These are phyloP conservation scores for Danaus melanippus DNA, from an alignment of 1,140 invertebrate species.

Conservation along the genomic window DNA sequence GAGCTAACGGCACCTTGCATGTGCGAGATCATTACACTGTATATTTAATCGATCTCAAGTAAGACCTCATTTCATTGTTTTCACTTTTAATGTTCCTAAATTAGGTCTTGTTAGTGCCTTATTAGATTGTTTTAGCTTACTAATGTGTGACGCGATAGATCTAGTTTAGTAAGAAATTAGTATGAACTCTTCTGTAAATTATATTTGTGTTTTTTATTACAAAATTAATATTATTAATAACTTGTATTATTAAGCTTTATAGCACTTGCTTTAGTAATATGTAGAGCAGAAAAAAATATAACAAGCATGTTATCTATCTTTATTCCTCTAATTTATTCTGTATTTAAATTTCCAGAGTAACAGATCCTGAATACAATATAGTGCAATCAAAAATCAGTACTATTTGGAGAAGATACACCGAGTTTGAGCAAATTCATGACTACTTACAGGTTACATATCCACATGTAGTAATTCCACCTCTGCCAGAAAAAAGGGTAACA, in stretches of 20 bases:
- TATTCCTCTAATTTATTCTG: too few species aligned
- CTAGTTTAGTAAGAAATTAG: too few species aligned
- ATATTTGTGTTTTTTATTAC: too few species aligned
- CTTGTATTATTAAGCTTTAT: too few species aligned
- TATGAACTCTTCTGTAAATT: too few species aligned
- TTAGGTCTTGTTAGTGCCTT: not conserved
- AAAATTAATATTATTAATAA: too few species aligned
- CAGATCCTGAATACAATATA: conserved; percentile 78
- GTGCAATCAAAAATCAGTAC: conserved; percentile 77
- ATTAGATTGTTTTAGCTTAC: conserved; percentile 4
- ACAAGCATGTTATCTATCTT: too few species aligned
- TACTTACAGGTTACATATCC: conserved; percentile 86
- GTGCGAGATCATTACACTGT: conserved; percentile 88
- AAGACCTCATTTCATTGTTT: conserved; percentile 47
- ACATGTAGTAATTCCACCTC: conserved; percentile 82
- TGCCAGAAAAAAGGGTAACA: conserved; percentile 85
- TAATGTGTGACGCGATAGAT: too few species aligned
- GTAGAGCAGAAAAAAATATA: too few species aligned
- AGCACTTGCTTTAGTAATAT: too few species aligned
- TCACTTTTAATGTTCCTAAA: not conserved
- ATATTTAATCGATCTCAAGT: conserved; percentile 89
- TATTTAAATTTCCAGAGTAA: conserved; percentile 74
- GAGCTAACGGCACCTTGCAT: conserved; percentile 84
- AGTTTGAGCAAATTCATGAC: conserved; percentile 85
- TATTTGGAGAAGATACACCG: conserved; percentile 87